These are phyloP conservation scores for Leptopterna dolabrata DNA, from an alignment of 2,888 invertebrate species.

Conservation along the genomic window DNA sequence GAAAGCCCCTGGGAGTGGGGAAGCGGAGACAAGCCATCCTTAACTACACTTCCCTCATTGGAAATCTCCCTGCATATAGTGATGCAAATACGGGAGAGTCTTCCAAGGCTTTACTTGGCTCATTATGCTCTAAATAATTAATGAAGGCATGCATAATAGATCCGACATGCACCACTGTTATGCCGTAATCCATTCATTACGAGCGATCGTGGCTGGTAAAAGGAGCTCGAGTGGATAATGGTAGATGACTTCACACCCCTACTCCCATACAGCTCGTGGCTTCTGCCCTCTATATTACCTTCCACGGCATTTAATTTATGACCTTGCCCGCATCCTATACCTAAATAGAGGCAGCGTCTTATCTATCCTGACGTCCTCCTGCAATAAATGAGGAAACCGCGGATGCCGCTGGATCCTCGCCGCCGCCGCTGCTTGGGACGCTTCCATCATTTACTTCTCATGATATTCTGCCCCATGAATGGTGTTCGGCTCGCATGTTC, in stretches of 20 bases:
- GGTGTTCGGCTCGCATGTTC: too few species aligned
- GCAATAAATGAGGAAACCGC: neutral
- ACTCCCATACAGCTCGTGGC: neutral
- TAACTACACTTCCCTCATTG: neutral
- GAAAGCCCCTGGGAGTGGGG: neutral
- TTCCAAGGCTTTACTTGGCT: neutral
- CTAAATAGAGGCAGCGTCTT: constrained; percentile 3
- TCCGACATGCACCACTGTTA: neutral
- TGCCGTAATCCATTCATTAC: neutral
- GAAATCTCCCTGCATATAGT: constrained; percentile 11
- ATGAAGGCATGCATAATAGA: constrained; percentile 7
- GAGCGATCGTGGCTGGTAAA: constrained; percentile 3
- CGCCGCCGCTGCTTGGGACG: neutral
- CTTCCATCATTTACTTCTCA: neutral
- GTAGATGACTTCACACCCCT: neutral
- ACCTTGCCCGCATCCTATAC: neutral
- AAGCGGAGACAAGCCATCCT: neutral
- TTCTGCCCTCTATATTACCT: neutral
- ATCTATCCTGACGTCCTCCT: neutral
- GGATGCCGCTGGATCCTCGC: neutral
- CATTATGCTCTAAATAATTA: neutral
- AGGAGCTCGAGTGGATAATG: constrained; percentile 3
- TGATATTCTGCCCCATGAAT: too few species aligned
- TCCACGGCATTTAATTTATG: neutral
- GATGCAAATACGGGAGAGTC: neutral